Base-by-base conservation (phyloP, 2,113 vertebrate genomes). In the Montifringilla adamsi region DNA sequence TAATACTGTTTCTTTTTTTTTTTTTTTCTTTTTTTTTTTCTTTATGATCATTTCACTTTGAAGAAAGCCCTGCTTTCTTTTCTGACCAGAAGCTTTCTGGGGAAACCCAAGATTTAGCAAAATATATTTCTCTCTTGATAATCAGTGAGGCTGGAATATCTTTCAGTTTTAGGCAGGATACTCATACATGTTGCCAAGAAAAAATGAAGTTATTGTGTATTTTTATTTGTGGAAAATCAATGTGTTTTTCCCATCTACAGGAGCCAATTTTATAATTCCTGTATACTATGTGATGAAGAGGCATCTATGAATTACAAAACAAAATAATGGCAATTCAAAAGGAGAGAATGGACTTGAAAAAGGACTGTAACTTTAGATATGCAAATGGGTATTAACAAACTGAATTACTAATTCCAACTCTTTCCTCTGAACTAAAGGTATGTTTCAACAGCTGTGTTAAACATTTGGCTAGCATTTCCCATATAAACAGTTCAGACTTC, bases 361-460 rank as follows among this genome's bases (percentile, higher is more conserved):
- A 78, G 76, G 87, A 78, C 59, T 78, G 26, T 73, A 90, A 88
- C 33, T 92, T 97, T 67, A 92, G 56, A 84, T 89, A 87, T 50
- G 43, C 56, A 93, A 94, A 95, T 79, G 22, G 49, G 24, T 89
- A 91, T 88, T 82, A 92, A 80, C 62, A 49, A 90, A 74, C 46
- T 59, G 59, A 90, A 75, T 89, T 83, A 68, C 58, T 80, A 79
- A 72, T 63, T 93, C 49, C 39, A 15, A 39, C 15, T 82, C 33
- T 69, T 66, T 95, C 49, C 49, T 88, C 56, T 5, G 11, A 96
- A 75, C 55, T 93, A 88, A 95, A 92, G 90, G 67, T 87, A 77
- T 92, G 70, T 85, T 96, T 95, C 91, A 94, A 91, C 84, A 90
- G 66, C 85, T 94, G 82, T 84, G 84, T 62, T 84, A 93, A 97